phyloP scores from a whole-genome alignment of 2,888 invertebrate genomes.

The Orchesellides sinensis region DNA sequence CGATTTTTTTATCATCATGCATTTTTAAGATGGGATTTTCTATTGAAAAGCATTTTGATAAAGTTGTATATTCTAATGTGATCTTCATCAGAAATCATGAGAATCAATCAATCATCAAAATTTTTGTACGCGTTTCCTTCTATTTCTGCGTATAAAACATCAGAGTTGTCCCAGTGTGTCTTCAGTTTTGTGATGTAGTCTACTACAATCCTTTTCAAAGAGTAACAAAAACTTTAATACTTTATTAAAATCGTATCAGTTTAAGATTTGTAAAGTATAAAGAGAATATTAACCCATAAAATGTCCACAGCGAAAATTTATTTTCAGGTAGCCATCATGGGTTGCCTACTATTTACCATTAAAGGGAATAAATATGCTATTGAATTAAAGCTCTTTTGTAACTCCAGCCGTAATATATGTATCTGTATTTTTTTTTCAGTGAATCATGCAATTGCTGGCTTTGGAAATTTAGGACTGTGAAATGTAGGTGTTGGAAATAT shows the following conservation, averaged over 20 bases:
- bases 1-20: too few species aligned
- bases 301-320: background rate
- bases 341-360: background rate
- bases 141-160: too few species aligned
- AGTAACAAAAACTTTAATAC: too few species aligned
- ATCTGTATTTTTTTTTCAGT: constrained; percentile 6
- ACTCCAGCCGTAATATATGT: background rate
- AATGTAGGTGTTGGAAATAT: constrained; percentile 47
- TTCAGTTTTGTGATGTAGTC: too few species aligned
- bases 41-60: too few species aligned
- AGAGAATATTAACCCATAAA: background rate
- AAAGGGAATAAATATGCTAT: background rate
- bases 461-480: constrained; percentile 45
- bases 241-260: background rate
- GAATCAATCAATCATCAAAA: too few species aligned
- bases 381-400: background rate
- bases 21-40: too few species aligned
- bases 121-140: too few species aligned
- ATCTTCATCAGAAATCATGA: too few species aligned
- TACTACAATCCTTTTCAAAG: too few species aligned
- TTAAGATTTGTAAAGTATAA: background rate
- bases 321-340: background rate
- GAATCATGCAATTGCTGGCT: constrained; percentile 36
- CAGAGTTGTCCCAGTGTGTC: too few species aligned
- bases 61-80: too few species aligned